Base-by-base conservation (phyloP, 2,113 vertebrate genomes). In the Oxyruncus cristatus region DNA sequence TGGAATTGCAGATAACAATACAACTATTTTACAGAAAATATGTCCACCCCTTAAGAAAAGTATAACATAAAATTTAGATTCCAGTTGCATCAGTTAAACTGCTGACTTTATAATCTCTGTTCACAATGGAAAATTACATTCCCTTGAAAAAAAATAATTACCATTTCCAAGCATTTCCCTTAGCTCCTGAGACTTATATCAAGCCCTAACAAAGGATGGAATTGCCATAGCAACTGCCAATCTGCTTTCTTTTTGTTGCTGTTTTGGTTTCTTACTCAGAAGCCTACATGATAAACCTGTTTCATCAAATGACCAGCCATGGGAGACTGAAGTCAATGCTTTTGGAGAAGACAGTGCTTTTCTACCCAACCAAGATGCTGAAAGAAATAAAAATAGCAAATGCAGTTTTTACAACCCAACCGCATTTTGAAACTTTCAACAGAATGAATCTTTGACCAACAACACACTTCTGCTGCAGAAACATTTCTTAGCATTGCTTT, bases 141-240 rank as follows among this genome's bases (percentile, higher is more conserved):
- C 78, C 59, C 52, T 88, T 94, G 55, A 82, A 62, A 53, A 82
- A 80, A 75, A 63, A 32, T 68, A 71, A 93, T 95, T 94, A 94
- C 68, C 27, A 92, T 95, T 93, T 96, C 83, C 1, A 0, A 94
- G 72, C 65, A 84, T 93, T 95, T 95, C 90, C 82, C 68, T 26
- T 22, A 92, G 90, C 75, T 94, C 85, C 72, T 71, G 63, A 88
- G 76, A 85, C 56, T 93, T 93, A 35, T 46, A 83, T 72, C 59
- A 76, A 95, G 53, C 39, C 39, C 82, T 75, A 92, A 92, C 85
- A 86, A 94, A 95, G 56, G 68, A 74, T 6, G 24, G 39, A 80
- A 96, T 96, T 95, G 76, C 95, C 95, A 96, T 95, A 92, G 95
- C 94, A 97, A 97, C 96, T 89, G 78, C 95, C 92, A 95, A 81